Conservation (phyloP, 2,888 invertebrate genomes). For the Diarsia mendica region DNA sequence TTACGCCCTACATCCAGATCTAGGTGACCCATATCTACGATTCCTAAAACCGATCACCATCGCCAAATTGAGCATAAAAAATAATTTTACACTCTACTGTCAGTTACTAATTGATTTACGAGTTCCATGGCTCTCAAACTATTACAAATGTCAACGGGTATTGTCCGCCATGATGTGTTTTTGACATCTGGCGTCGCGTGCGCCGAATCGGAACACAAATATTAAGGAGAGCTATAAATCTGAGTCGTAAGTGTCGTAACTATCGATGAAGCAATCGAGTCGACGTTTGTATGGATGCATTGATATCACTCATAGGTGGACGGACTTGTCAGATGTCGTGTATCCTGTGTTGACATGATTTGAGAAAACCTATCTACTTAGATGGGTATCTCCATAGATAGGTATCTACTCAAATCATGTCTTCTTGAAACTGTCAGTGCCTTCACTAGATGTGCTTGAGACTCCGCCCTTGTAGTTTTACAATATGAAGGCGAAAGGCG, state of each 20-base stretch:
- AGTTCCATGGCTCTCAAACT: slow-evolving; percentile 54
- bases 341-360: slow-evolving; percentile 43
- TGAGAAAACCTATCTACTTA: not conserved
- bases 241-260: slow-evolving; percentile 56
- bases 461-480: not conserved
- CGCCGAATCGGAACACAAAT: slow-evolving; percentile 67
- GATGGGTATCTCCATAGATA: not conserved
- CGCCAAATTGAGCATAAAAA: slow-evolving; percentile 61
- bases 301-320: slow-evolving; percentile 43
- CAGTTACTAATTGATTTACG: slow-evolving; percentile 74
- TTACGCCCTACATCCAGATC: slow-evolving; percentile 72
- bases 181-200: slow-evolving; percentile 73
- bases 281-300: slow-evolving; percentile 54
- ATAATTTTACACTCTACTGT: slow-evolving; percentile 66
- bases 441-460: not conserved
- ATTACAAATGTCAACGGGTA: slow-evolving; percentile 62
- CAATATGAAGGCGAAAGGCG: not conserved
- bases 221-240: slow-evolving; percentile 70
- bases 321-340: slow-evolving; percentile 38
- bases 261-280: slow-evolving; percentile 64
- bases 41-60: slow-evolving; percentile 59
- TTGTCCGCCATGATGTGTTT: slow-evolving; percentile 60
- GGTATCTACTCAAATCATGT: not conserved
- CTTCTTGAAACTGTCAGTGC: not conserved
- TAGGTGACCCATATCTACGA: slow-evolving; percentile 75